Base-by-base conservation (phyloP, 2,797 vertebrate species). In the Leptoclinus maculatus region DNA sequence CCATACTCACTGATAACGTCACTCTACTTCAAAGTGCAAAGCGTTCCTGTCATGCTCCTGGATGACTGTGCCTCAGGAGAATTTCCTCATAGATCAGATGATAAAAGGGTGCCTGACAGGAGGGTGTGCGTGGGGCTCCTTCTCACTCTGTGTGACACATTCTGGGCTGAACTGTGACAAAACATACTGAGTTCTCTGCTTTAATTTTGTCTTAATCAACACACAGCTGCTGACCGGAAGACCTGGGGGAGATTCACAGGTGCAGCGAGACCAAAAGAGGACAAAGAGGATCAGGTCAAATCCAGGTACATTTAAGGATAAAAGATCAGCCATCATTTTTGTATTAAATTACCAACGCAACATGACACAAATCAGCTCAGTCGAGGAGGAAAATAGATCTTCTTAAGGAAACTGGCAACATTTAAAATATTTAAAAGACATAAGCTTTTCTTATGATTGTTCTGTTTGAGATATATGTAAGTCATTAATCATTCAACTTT, bases 11-110 rank as follows among this genome's bases (percentile, higher is more conserved):
- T 92, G 93, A 95, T 95, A 95, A 95, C 95, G 95, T 95, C 94
- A 93, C 91, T 93, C 92, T 89, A 92, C 95, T 94, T 95, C 94
- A 96, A 95, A 95, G 94, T 91, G 93, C 92, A 93, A 93, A 93
- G 92, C 92, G 86, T 87, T 90, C 81, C 91, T 92, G 91, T 92
- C 92, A 93, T 87, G 89, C 90, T 92, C 89, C 88, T 87, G 89
- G 86, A 65, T 82, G 86, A 83, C 86, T 83, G 83, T 64, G 85
- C 87, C 94, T 87, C 92, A 83, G 83, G 94, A 95, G 94, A 92
- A 90, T 93, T 87, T 86, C 82, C 87, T 85, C 88, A 82, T 79
- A 91, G 94, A 95, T 95, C 90, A 92, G 89, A 93, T 88, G 91
- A 94, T 89, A 91, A 90, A 90, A 90, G 79, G 83, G 84, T 12